phyloP scores from a whole-genome alignment of 2,797 vertebrate genomes.

The Ficedula albicollis region DNA sequence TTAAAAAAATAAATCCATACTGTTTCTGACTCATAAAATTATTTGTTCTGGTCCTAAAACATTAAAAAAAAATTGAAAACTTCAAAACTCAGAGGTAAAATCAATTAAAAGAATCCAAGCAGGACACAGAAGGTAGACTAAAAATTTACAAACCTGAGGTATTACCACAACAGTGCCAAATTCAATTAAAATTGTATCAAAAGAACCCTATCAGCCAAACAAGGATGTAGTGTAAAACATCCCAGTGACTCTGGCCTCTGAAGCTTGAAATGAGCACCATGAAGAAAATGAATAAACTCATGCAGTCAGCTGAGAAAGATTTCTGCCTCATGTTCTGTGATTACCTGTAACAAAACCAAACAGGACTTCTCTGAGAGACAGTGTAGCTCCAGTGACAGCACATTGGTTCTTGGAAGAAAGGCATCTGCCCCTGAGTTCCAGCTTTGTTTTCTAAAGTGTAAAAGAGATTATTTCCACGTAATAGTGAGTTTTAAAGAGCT shows the following conservation, averaged over 20 bases:
- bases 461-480: not conserved
- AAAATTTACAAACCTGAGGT: not conserved
- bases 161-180: not conserved
- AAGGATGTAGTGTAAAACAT: not conserved
- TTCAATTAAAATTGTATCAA: not conserved
- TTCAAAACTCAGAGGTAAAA: not conserved
- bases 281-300: not conserved
- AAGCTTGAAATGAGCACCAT: not conserved
- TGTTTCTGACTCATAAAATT: rapidly evolving
- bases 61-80: not conserved
- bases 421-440: not conserved
- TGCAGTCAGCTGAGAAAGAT: not conserved
- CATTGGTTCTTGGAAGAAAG: not conserved
- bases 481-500: not conserved
- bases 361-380: not conserved
- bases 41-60: not conserved
- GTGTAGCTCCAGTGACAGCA: rapidly evolving
- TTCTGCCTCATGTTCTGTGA: not conserved
- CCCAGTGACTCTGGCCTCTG: not conserved
- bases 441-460: not conserved
- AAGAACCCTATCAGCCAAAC: not conserved
- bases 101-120: not conserved
- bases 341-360: not conserved
- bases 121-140: not conserved
- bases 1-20: not conserved